Conservation (phyloP, 2,888 invertebrate genomes). For the Phasia obesa region DNA sequence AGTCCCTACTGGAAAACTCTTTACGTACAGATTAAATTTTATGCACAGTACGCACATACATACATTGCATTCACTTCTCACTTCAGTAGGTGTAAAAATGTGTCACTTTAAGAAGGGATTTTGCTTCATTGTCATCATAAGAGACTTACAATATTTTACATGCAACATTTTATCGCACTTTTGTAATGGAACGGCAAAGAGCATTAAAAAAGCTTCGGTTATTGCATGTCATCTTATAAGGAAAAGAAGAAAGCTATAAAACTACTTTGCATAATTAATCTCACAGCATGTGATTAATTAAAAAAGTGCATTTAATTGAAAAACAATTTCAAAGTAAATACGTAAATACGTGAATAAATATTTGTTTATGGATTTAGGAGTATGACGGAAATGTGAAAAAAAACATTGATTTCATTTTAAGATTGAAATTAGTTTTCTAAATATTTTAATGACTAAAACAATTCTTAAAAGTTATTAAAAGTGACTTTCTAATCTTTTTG, state of each 20-base stretch:
- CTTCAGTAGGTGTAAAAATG: constrained; percentile 52
- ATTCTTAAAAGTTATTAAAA: too few relatives aligned
- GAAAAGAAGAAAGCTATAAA: background rate
- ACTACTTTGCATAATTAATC: constrained; percentile 46
- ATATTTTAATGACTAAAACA: too few relatives aligned
- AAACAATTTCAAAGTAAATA: constrained; percentile 1
- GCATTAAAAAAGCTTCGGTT: constrained; percentile 14
- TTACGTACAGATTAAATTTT: too few relatives aligned
- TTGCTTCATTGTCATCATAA: constrained; percentile 13
- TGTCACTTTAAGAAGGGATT: constrained; percentile 47
- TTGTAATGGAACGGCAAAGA: background rate
- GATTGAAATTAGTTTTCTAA: too few relatives aligned
- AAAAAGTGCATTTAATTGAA: constrained; percentile 34
- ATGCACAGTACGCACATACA: too few relatives aligned
- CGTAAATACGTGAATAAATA: background rate
- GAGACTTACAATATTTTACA: constrained; percentile 24
- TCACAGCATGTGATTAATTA: constrained; percentile 32
- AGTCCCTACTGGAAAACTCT: too few relatives aligned
- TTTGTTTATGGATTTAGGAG: too few relatives aligned
- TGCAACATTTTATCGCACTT: constrained; percentile 38
- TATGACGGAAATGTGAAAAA: too few relatives aligned
- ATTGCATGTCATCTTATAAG: constrained; percentile 47
- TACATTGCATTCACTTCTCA: background rate
- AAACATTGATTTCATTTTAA: too few relatives aligned
- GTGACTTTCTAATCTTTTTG: too few relatives aligned